A percentile compares a stretch with the other conserved stretches of the same genome.
Evolutionary conservation across 2,888 invertebrate genomes (phyloP).

Genomic region (Drosophila testacea): DNA sequence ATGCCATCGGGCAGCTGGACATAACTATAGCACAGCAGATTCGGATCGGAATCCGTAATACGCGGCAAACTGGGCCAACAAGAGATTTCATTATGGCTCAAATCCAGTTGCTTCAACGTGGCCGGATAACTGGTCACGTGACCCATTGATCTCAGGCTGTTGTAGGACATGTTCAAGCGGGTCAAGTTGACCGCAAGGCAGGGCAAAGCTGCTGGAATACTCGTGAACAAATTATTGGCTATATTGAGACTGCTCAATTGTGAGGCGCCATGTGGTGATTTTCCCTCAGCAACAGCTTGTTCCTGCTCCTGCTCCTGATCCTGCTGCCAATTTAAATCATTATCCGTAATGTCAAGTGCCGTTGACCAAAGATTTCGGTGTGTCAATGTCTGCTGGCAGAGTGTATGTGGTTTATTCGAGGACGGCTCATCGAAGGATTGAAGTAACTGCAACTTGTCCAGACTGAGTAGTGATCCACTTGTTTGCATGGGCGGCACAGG

Average conservation of each 20-base stretch:
- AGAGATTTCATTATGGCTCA: conserved; percentile 95
- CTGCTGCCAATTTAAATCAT: conserved; percentile 87
- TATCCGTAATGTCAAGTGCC: conserved; percentile 89
- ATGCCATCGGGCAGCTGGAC: conserved; percentile 59
- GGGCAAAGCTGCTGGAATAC: conserved; percentile 94
- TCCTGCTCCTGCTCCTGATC: conserved; percentile 58
- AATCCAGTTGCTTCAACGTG: conserved; percentile 94
- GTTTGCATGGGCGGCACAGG: conserved; percentile 86
- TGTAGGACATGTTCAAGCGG: conserved; percentile 95
- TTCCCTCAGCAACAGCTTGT: conserved; percentile 76
- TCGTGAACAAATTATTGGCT: conserved; percentile 95
- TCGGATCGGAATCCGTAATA: conserved; percentile 88
- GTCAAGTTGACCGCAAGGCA: conserved; percentile 95
- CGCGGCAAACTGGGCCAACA: conserved; percentile 95
- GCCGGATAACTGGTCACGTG: conserved; percentile 96
- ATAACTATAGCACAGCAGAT: conserved; percentile 90
- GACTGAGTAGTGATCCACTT: conserved; percentile 80
- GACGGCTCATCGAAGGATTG: conserved; percentile 79
- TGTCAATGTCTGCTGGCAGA: conserved; percentile 86
- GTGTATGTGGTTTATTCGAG: conserved; percentile 70
- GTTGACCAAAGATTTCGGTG: conserved; percentile 92
- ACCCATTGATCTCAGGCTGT: conserved; percentile 92
- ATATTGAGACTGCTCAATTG: conserved; percentile 92
- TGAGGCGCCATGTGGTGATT: conserved; percentile 87
- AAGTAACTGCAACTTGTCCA: conserved; percentile 81